These are phyloP conservation scores for Rhynchotus rufescens DNA, from an alignment of 2,797 vertebrate genomes.

Conservation along the genomic window DNA sequence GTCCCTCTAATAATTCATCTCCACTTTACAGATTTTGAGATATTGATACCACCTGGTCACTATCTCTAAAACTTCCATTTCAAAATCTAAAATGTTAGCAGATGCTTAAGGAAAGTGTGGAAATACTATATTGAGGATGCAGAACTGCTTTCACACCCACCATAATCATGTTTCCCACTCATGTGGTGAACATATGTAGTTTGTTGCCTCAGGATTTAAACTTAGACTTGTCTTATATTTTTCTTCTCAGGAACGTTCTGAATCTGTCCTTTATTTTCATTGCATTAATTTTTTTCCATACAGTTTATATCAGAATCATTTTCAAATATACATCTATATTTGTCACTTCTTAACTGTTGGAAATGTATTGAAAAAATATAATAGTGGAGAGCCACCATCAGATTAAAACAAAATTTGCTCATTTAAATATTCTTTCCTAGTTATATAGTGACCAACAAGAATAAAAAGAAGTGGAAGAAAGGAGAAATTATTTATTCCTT, in stretches of 20 bases:
- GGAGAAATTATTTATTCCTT: background rate
- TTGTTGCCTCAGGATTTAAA: background rate
- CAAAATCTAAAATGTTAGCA: conserved; percentile 46
- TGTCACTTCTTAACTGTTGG: background rate
- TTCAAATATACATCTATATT: background rate
- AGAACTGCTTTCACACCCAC: conserved; percentile 32
- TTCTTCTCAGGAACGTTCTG: background rate
- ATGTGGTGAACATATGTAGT: conserved; percentile 52
- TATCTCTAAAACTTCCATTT: conserved; percentile 21
- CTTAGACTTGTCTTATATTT: background rate
- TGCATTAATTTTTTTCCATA: background rate
- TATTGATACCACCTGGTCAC: conserved; percentile 1
- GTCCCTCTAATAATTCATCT: background rate
- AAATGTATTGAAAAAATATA: background rate
- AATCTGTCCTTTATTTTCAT: background rate
- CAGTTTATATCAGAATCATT: background rate
- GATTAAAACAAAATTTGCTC: background rate
- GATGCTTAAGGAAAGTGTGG: conserved; percentile 18
- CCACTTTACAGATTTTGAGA: background rate
- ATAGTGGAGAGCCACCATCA: background rate
- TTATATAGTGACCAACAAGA: background rate
- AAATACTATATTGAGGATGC: conserved; percentile 33
- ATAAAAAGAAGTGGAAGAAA: background rate
- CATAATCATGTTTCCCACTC: conserved; percentile 1
- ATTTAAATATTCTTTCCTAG: background rate